Percentiles rank a stretch among this genome's conserved stretches.
phyloP scores from a whole-genome alignment of 1,140 invertebrate species.

The Drosophila azteca region DNA sequence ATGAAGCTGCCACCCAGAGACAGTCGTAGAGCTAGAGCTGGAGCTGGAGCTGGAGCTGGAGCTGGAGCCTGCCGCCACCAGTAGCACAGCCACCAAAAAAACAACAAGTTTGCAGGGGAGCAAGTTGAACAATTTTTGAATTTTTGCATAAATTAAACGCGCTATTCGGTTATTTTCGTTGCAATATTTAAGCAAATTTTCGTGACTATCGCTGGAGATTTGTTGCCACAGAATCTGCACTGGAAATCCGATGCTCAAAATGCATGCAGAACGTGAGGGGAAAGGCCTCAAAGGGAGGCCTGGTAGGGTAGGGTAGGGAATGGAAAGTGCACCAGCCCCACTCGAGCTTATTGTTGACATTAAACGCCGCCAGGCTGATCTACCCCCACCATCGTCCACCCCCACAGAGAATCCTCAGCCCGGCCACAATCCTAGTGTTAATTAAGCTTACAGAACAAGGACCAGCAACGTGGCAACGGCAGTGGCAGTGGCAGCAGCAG shows the following conservation, averaged over 20 bases:
- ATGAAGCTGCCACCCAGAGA: conserved; percentile 53
- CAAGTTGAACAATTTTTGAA: conserved; percentile 28
- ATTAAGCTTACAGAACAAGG: conserved; percentile 61
- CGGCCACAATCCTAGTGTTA: conserved; percentile 53
- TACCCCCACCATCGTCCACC: neutral
- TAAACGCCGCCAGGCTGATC: conserved; percentile 17
- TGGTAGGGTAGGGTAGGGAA: conserved; percentile 3
- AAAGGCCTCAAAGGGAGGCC: neutral
- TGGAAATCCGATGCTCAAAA: conserved; percentile 46
- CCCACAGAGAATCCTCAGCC: conserved; percentile 11
- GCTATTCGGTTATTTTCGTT: conserved; percentile 36
- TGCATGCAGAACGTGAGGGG: conserved; percentile 43
- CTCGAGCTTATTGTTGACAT: conserved; percentile 61
- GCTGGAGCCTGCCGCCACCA: no score
- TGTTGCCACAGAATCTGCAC: conserved; percentile 49
- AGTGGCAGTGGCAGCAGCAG: no score
- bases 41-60: conserved; percentile 3
- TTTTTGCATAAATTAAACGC: conserved; percentile 65
- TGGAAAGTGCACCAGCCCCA: conserved; percentile 42
- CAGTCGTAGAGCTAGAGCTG: conserved; percentile 20
- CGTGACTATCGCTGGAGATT: conserved; percentile 50
- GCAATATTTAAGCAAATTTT: conserved; percentile 53
- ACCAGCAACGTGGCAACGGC: conserved; percentile 29
- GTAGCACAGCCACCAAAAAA: conserved; percentile 3
- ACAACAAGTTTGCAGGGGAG: conserved; percentile 17